These are phyloP conservation scores for Pristiophorus japonicus DNA, from an alignment of 2,113 vertebrate genomes.

Conservation along the genomic window DNA sequence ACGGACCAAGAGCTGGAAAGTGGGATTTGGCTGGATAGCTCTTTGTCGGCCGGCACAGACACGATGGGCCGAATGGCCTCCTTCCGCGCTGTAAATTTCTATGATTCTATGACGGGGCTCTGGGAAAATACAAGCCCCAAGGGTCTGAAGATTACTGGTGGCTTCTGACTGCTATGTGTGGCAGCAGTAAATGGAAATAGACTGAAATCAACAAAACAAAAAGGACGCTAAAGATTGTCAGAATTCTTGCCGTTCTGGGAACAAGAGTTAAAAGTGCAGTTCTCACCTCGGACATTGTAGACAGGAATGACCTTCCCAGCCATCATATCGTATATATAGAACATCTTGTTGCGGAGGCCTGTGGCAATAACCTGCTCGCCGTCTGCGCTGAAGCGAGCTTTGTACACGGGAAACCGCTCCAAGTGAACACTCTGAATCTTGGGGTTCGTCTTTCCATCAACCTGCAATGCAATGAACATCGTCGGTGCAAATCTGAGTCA, in stretches of 20 bases:
- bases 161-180: background rate
- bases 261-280: background rate
- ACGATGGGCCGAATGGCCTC: too few species aligned
- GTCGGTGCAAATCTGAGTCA: background rate
- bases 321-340: conserved; percentile 96
- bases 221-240: background rate
- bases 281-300: conserved; percentile 69
- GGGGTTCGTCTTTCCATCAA: conserved; percentile 83
- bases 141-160: background rate
- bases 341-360: conserved; percentile 70
- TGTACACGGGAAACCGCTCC: conserved; percentile 78
- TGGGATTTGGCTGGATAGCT: too few species aligned
- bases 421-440: conserved; percentile 90
- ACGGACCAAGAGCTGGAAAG: too few species aligned
- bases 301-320: conserved; percentile 73
- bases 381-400: conserved; percentile 71
- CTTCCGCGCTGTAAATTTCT: too few species aligned
- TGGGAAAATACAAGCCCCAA: background rate
- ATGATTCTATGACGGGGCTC: too few species aligned
- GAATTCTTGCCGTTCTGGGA: background rate
- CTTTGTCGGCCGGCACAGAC: too few species aligned
- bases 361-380: conserved; percentile 84
- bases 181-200: too few species aligned
- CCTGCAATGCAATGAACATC: conserved; percentile 54
- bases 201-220: background rate